Conservation (phyloP, 1,140 invertebrate species). For the Zaprionus africanus region DNA sequence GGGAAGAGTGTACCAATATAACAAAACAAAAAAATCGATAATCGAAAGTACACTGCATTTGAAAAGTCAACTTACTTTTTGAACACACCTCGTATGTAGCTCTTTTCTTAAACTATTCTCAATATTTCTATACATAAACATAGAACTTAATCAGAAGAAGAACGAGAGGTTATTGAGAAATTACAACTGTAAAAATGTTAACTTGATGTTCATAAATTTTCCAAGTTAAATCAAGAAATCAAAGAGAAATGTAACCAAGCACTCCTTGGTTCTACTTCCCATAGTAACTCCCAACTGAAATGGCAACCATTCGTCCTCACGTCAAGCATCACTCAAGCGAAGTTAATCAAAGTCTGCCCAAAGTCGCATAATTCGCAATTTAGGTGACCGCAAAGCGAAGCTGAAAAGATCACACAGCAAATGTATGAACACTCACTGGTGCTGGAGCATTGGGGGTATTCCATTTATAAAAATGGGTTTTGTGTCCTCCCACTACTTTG, state of each 20-base stretch:
- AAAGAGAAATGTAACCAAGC: no score
- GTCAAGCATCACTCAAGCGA: slow-evolving; percentile 14
- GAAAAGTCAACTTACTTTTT: no score
- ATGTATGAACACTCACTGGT: slow-evolving; percentile 2
- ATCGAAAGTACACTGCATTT: no score
- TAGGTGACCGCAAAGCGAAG: neutral
- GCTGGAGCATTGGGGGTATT: neutral
- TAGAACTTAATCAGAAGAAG: neutral
- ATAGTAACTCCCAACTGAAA: neutral
- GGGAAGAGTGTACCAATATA: no score
- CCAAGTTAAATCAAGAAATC: no score
- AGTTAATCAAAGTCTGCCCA: slow-evolving; percentile 25
- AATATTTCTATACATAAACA: no score
- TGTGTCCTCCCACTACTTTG: no score
- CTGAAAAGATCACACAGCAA: slow-evolving; percentile 19
- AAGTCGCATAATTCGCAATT: slow-evolving; percentile 21
- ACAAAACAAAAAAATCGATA: no score
- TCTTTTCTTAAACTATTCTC: no score
- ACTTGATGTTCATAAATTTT: neutral
- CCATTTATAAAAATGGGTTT: slow-evolving; percentile 32
- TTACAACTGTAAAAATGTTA: no score
- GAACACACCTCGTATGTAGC: no score
- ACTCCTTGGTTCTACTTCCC: no score
- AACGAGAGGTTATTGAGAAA: neutral
- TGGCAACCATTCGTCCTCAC: neutral